Evolutionary conservation across 2,888 invertebrate genomes (phyloP).

Genomic region (Pharmacophagus antenor): DNA sequence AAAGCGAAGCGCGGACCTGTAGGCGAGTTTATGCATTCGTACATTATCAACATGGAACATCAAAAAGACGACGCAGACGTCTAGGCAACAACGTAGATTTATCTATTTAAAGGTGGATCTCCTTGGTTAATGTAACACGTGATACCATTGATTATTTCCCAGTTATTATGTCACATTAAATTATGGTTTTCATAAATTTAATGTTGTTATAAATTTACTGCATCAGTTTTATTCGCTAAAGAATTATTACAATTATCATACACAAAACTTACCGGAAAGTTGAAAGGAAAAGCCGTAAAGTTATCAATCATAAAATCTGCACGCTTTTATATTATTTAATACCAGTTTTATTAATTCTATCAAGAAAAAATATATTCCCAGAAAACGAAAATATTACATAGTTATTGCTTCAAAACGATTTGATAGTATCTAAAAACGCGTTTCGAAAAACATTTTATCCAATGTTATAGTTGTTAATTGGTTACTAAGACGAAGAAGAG

Average conservation of each 20-base stretch:
- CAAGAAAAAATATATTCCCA: conserved; percentile 6
- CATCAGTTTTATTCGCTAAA: too few species aligned
- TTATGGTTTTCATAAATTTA: background rate
- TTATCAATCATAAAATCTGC: conserved; percentile 8
- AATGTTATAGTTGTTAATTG: conserved; percentile 15
- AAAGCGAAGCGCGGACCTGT: conserved; percentile 16
- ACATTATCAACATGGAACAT: conserved; percentile 22
- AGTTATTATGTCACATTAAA: background rate
- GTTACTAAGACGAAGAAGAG: conserved; percentile 15
- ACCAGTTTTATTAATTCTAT: background rate
- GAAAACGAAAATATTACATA: conserved; percentile 4
- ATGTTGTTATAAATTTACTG: too few species aligned
- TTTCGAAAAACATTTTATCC: conserved; percentile 19
- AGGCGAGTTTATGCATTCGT: conserved; percentile 4
- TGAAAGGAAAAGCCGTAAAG: conserved; percentile 19
- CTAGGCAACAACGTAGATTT: conserved; percentile 1
- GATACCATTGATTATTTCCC: background rate
- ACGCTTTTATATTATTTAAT: background rate
- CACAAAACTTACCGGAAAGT: conserved; percentile 15
- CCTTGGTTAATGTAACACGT: background rate
- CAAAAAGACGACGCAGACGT: conserved; percentile 15
- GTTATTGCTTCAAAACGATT: background rate
- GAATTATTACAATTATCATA: too few species aligned
- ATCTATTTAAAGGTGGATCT: conserved; percentile 3
- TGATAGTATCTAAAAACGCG: conserved; percentile 10